phyloP scores from a whole-genome alignment of 2,888 invertebrate species.

The Rotaria socialis region DNA sequence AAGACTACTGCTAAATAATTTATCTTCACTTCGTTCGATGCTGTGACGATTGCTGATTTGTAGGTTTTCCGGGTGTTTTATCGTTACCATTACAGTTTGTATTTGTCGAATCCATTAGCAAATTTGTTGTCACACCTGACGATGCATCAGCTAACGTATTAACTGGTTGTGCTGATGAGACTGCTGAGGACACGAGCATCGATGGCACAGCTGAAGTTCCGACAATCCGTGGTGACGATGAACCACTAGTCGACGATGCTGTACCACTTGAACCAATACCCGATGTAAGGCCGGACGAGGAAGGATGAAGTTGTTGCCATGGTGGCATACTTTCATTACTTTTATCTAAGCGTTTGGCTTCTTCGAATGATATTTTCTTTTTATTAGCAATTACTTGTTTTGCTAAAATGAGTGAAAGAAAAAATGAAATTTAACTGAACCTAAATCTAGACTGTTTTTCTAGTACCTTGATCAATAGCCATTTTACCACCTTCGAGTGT shows the following conservation, averaged over 20 bases:
- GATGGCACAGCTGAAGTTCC: no score
- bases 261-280: not conserved
- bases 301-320: slow-evolving; percentile 34
- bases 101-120: not conserved
- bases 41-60: slow-evolving; percentile 10
- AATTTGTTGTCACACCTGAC: not conserved
- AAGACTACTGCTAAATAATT: slow-evolving; percentile 2
- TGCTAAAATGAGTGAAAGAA: not conserved
- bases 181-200: not conserved
- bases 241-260: not conserved
- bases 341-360: slow-evolving; percentile 46
- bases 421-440: not conserved
- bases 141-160: slow-evolving; percentile 5
- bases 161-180: not conserved
- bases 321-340: slow-evolving; percentile 46
- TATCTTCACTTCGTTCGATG: slow-evolving; percentile 7
- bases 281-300: not conserved
- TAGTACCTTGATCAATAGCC: slow-evolving; percentile 42
- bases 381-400: slow-evolving; percentile 41
- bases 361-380: slow-evolving; percentile 46
- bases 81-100: slow-evolving; percentile 17
- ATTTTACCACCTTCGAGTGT: slow-evolving; percentile 46
- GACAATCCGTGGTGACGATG: not conserved
- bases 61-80: not conserved
- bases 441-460: not conserved